phyloP scores from a whole-genome alignment of 2,113 vertebrate species.

The Pionites leucogaster region DNA sequence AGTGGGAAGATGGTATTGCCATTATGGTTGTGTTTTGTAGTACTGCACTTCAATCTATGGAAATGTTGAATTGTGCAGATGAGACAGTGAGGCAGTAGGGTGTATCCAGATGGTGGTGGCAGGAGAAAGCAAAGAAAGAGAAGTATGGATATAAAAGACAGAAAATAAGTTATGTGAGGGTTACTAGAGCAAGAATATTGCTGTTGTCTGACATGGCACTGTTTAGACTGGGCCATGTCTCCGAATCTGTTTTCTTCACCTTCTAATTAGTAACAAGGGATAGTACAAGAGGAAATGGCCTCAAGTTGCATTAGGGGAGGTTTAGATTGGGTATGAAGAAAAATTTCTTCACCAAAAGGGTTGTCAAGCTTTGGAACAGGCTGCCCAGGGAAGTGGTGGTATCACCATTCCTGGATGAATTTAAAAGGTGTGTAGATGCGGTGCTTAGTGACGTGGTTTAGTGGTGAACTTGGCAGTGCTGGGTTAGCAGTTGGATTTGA shows the following conservation, averaged over 20 bases:
- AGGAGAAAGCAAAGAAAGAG: not conserved
- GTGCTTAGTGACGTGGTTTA: not conserved
- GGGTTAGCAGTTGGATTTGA: not conserved
- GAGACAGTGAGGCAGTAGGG: not conserved
- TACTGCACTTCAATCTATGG: accelerated
- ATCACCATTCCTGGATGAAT: not conserved
- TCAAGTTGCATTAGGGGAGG: not conserved
- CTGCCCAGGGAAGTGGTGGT: not conserved
- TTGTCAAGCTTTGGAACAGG: not conserved
- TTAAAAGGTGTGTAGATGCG: not conserved
- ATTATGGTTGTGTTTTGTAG: not conserved
- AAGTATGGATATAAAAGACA: not conserved
- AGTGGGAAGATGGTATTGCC: not conserved
- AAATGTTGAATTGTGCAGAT: accelerated
- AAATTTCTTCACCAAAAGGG: not conserved
- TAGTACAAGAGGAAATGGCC: not conserved
- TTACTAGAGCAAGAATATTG: not conserved
- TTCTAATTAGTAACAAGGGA: not conserved
- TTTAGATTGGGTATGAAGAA: not conserved
- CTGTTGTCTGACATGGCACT: not conserved
- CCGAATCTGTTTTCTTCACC: not conserved
- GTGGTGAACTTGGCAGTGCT: not conserved
- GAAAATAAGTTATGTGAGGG: not conserved
- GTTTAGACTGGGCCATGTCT: not conserved
- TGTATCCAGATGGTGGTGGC: not conserved